Evolutionary conservation across 37 sponge, comb jelly and placozoan species (phyloP).

Genomic region (Theonella swinhoei): DNA sequence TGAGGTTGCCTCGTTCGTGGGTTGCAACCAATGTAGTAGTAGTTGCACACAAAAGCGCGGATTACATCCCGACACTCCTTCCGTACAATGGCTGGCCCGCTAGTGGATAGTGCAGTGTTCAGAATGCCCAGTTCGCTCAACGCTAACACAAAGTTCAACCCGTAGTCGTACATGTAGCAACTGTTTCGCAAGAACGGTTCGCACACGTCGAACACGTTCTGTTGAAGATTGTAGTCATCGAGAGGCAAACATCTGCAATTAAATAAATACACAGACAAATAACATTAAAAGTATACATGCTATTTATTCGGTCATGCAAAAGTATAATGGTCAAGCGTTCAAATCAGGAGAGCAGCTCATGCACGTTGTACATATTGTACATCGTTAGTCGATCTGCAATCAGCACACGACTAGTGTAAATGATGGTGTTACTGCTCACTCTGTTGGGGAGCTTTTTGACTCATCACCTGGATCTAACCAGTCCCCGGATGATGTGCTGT

Average conservation of each 20-base stretch:
- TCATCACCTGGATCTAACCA: too few species aligned
- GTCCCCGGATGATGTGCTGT: too few species aligned
- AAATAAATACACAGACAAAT: too few species aligned
- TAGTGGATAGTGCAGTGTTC: not conserved
- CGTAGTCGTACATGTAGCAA: not conserved
- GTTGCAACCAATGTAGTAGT: conserved; percentile 33
- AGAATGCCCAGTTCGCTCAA: not conserved
- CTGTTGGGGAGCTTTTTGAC: too few species aligned
- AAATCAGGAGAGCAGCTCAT: too few species aligned
- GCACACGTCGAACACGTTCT: not conserved
- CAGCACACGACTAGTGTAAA: too few species aligned
- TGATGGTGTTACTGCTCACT: too few species aligned
- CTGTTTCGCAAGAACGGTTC: not conserved
- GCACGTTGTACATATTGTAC: too few species aligned
- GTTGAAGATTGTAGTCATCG: not conserved
- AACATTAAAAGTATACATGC: too few species aligned
- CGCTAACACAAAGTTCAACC: not conserved
- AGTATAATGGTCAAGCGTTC: too few species aligned
- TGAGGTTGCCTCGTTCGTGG: not conserved
- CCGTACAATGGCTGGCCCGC: not conserved
- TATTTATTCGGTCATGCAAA: too few species aligned
- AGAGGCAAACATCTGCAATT: not conserved
- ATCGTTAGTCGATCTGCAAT: too few species aligned
- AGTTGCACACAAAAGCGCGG: conserved; percentile 33
- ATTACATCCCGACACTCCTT: conserved; percentile 1